phyloP scores from a whole-genome alignment of 2,113 vertebrate genomes.

The Synodontis membranacea region DNA sequence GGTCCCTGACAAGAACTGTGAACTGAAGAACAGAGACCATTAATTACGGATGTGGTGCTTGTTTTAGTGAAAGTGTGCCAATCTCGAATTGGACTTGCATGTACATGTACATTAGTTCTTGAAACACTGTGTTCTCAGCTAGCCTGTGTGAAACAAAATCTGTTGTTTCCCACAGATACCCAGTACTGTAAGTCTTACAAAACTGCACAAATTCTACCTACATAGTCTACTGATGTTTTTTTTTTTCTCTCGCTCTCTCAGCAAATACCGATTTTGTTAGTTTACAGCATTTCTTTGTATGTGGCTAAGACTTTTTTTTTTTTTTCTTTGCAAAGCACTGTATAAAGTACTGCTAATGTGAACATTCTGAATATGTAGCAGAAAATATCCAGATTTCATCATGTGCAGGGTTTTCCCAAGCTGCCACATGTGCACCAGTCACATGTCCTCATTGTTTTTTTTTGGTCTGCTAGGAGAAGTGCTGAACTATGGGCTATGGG shows the following conservation, averaged over 20 bases:
- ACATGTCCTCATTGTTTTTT: slow-evolving; percentile 4
- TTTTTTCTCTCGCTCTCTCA: too few relatives aligned
- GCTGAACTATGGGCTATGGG: background rate
- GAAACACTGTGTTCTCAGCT: too few relatives aligned
- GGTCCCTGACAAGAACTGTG: too few relatives aligned
- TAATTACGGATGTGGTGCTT: too few relatives aligned
- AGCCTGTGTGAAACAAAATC: too few relatives aligned
- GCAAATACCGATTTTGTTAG: background rate
- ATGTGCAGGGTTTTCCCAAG: background rate
- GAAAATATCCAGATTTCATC: background rate
- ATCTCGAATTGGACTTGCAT: too few relatives aligned
- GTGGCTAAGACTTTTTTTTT: background rate
- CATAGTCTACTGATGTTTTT: background rate
- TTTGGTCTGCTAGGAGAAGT: background rate
- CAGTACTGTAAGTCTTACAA: too few relatives aligned
- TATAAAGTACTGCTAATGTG: background rate
- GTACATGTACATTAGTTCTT: too few relatives aligned
- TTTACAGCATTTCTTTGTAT: background rate
- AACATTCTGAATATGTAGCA: background rate
- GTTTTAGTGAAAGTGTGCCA: too few relatives aligned
- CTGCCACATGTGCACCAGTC: background rate
- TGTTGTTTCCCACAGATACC: too few relatives aligned
- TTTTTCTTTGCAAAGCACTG: too few relatives aligned
- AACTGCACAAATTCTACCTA: background rate
- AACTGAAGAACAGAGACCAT: too few relatives aligned